Evolutionary conservation across 2,888 invertebrate genomes (phyloP).

Genomic region (Atethmia centrago): DNA sequence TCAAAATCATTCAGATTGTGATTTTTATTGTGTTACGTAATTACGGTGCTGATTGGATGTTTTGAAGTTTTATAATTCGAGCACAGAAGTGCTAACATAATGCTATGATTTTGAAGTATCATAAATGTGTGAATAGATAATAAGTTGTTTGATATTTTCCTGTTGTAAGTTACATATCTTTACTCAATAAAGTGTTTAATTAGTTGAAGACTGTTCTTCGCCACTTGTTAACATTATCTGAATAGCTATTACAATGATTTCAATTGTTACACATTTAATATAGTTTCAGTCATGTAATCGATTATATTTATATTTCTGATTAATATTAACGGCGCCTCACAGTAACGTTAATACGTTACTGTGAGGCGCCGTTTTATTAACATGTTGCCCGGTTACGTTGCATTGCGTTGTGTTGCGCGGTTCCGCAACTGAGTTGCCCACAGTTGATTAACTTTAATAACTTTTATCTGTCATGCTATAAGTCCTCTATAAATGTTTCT

Average conservation of each 20-base stretch:
- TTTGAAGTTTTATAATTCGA: not conserved
- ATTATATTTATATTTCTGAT: too few species aligned
- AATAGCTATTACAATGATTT: not conserved
- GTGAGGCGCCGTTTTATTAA: not conserved
- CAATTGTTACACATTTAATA: not conserved
- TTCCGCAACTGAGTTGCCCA: not conserved
- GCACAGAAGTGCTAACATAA: not conserved
- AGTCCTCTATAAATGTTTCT: too few species aligned
- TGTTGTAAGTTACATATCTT: constrained; percentile 9
- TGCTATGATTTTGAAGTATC: not conserved
- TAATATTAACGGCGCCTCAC: too few species aligned
- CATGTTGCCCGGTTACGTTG: not conserved
- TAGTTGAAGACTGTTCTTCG: not conserved
- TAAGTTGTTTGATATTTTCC: constrained; percentile 12
- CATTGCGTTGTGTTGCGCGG: not conserved
- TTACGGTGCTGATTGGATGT: too few species aligned
- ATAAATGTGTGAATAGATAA: constrained; percentile 3
- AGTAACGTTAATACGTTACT: too few species aligned
- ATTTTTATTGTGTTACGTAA: too few species aligned
- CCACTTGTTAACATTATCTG: not conserved
- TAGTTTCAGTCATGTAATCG: too few species aligned
- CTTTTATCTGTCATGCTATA: too few species aligned
- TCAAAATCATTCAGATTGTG: too few species aligned
- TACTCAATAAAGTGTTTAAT: not conserved
- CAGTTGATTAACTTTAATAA: not conserved